A percentile compares a stretch with the other conserved stretches of the same genome.
phyloP scores from a whole-genome alignment of 1,140 invertebrate species.

The Orchesella cincta region DNA sequence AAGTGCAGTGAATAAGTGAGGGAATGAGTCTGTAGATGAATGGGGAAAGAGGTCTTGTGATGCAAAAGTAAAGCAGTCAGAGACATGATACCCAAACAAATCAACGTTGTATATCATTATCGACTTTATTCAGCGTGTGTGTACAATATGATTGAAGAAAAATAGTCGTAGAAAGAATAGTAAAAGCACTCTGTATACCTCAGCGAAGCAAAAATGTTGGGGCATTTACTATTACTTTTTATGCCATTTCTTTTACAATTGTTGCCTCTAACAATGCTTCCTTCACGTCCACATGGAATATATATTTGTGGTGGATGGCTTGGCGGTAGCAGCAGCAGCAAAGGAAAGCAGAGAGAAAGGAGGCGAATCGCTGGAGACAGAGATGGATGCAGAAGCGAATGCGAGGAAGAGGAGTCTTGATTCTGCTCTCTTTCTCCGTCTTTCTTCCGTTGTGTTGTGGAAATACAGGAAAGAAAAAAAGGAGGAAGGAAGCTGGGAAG shows the following conservation, averaged over 20 bases:
- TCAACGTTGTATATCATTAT: not conserved
- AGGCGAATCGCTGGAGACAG: not conserved
- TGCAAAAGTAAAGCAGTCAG: not conserved
- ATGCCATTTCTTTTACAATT: not conserved
- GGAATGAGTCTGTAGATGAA: not conserved
- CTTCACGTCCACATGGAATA: too few relatives aligned
- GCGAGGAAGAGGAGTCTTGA: not conserved
- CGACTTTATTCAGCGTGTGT: not conserved
- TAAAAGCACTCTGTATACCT: not conserved
- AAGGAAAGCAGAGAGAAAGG: not conserved
- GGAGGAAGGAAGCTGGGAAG: not conserved
- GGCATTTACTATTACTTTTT: not conserved
- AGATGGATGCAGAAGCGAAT: slow-evolving; percentile 1
- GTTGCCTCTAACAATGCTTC: too few relatives aligned
- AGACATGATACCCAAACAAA: not conserved
- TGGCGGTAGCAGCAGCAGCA: too few relatives aligned
- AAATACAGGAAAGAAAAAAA: not conserved
- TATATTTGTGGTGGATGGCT: too few relatives aligned
- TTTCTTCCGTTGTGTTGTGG: not conserved
- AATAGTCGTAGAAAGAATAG: not conserved
- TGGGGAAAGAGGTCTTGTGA: not conserved
- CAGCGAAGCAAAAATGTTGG: not conserved
- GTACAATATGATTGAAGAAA: not conserved
- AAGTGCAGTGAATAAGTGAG: not conserved
- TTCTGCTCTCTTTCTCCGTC: not conserved